Evolutionary conservation across 2,797 vertebrate species (phyloP), one percentile per base, ranked within the genome.

Genomic region (Bradypodion ventrale): DNA sequence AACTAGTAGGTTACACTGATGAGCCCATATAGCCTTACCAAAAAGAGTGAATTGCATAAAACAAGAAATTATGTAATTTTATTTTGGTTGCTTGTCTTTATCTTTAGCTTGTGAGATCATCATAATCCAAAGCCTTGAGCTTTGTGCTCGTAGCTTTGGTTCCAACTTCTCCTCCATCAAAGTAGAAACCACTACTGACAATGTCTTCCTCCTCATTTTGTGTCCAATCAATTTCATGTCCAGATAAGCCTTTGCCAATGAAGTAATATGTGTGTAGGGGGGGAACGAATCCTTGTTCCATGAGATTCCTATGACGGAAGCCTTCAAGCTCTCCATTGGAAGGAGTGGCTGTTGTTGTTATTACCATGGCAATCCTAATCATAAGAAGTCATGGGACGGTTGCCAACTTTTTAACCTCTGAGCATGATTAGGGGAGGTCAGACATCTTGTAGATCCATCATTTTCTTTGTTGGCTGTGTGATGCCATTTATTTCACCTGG

Each of bases 331-430:
- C 88, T 84, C 88, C 92, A 78, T 86, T 82, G 82, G 37, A 68
- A 81, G 87, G 78, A 60, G 83, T 74, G 74, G 80, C 90, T 94
- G 92, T 94, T 95, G 90, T 93, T 87, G 89, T 87, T 91, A 94
- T 95, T 93, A 89, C 94, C 93, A 96, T 95, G 95, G 87, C 95
- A 93, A 95, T 95, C 35, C 5, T 63, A 78, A 85, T 89, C 19
- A 0, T 78, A 78, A 84, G 90, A 92, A 90, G 82, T 25, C 21
- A 25, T 37, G n/a, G 7, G 8, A 52, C 15, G 65, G 52, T 19
- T 56, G 16, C 21, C 23, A 49, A 52, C 23, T 32, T 92, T 93
- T 93, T 92, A 93, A 94, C 89, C 91, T 85, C 75, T 75, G 83
- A 82, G 81, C 75, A 84, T 46, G 87, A 89, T 93, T 91, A 91